Evolutionary conservation across 2,888 invertebrate species (phyloP).

Genomic region (Trachelus iudaicus): DNA sequence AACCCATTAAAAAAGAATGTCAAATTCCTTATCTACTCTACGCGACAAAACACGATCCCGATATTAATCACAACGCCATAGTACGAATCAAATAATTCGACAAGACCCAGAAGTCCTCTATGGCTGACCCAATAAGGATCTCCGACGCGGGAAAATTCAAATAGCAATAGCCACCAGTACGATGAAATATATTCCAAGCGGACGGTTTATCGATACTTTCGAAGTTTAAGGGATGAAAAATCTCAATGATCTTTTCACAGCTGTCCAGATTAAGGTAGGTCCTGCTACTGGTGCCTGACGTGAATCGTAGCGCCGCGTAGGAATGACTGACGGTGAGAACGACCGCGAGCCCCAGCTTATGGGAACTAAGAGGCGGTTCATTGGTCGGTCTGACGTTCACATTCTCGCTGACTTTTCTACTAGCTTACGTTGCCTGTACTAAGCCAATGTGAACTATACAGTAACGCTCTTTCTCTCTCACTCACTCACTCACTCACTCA

Average conservation of each 20-base stretch:
- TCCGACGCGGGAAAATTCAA: not conserved
- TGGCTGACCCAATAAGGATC: not conserved
- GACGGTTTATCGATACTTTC: not conserved
- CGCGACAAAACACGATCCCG: not conserved
- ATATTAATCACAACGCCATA: not conserved
- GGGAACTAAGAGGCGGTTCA: conserved; percentile 20
- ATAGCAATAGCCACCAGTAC: not conserved
- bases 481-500: not conserved
- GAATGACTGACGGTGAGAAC: conserved; percentile 55
- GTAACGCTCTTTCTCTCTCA: conserved; percentile 17
- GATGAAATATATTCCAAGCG: not conserved
- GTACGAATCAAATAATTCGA: not conserved
- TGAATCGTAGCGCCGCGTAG: conserved; percentile 54
- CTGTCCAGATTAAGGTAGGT: not conserved
- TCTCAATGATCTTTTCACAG: not conserved
- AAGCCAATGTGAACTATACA: conserved; percentile 6
- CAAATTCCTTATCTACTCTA: not conserved
- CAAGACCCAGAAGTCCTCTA: not conserved
- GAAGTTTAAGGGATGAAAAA: not conserved
- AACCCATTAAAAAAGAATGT: not conserved
- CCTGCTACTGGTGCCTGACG: conserved; percentile 37
- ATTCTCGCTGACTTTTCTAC: conserved; percentile 30
- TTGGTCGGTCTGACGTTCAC: conserved; percentile 26
- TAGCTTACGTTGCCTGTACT: conserved; percentile 13
- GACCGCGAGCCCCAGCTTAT: conserved; percentile 35